A percentile compares a stretch with the other conserved stretches of the same genome.
Evolutionary conservation across 2,888 invertebrate genomes (phyloP).

Genomic region (Sphinx pinastri): DNA sequence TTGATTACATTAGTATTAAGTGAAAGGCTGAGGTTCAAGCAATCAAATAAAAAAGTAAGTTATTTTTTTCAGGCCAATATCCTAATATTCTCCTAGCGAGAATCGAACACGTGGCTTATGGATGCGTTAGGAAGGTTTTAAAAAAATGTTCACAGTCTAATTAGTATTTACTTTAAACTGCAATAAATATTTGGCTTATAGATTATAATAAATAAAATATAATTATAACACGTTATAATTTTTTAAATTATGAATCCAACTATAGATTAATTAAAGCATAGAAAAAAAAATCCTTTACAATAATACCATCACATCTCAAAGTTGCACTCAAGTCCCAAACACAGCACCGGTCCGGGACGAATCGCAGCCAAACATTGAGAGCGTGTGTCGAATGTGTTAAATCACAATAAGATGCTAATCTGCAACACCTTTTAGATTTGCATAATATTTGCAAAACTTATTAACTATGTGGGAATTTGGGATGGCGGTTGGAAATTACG

Average conservation of each 20-base stretch:
- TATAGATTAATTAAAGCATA: too few species aligned
- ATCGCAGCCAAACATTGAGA: conserved; percentile 76
- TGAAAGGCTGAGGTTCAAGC: too few species aligned
- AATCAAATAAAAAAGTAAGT: too few species aligned
- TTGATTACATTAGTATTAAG: too few species aligned
- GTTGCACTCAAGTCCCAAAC: conserved; percentile 31
- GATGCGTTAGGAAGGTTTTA: not conserved
- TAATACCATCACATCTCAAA: not conserved
- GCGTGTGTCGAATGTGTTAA: conserved; percentile 69
- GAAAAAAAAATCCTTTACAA: too few species aligned
- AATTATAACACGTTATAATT: too few species aligned
- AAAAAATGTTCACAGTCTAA: not conserved
- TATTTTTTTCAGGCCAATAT: too few species aligned
- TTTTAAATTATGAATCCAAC: too few species aligned
- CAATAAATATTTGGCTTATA: not conserved
- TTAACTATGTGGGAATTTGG: conserved; percentile 41
- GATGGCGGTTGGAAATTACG: not conserved
- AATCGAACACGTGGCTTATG: too few species aligned
- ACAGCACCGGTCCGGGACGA: conserved; percentile 74
- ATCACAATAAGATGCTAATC: conserved; percentile 81
- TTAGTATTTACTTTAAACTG: too few species aligned
- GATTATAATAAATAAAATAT: too few species aligned
- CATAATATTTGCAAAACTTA: conserved; percentile 64
- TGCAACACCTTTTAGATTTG: conserved; percentile 79
- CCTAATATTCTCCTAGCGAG: too few species aligned